Evolutionary conservation across 2,888 invertebrate species (phyloP), one percentile per base, ranked within the genome.

Genomic region (Hecatera dysodea): DNA sequence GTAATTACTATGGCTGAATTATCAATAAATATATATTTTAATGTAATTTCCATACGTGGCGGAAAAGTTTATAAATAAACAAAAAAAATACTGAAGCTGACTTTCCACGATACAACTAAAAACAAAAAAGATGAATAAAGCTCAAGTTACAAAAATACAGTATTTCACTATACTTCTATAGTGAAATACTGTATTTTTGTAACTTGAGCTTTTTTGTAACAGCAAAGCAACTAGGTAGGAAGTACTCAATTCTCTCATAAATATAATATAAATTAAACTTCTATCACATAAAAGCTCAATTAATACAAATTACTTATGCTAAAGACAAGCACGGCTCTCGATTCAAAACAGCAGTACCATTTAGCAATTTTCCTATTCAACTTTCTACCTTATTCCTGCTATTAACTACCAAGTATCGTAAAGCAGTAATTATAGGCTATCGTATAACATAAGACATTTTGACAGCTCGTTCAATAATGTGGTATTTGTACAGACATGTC

Each of bases 361-460:
- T 63, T 66, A 75, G 65, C 66, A 69, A 80, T 67, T 81, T 73
- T 60, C 60, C 65, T 62, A 75, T 75, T 66, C 60, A 69, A 75
- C 78, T 76, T 81, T 77, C 78, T 82, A 71, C 84, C 81, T 29
- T 59, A 79, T 57, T 72, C 66, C 64, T 56, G 64, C 71, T 68
- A 79, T 65, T 70, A 78, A 67, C 56, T 44, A 55, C 12, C 56
- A 39, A 56, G 36, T 79, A 79, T 80, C 72, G 62, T 73, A 64
- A 78, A 67, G 64, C 72, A 65, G 52, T 83, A 84, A 84, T 84
- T 84, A 84, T 33, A 60, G 72, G 59, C 53, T 78, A 84, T 75
- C 71, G 72, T 60, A 33, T 67, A 69, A 63, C 69, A 72, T 59
- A 75, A 74, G 83, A 84, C 85, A 48, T 84, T 81, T 84, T 84